phyloP scores from a whole-genome alignment of 1,140 invertebrate species.

The Potamilus streckersoni region DNA sequence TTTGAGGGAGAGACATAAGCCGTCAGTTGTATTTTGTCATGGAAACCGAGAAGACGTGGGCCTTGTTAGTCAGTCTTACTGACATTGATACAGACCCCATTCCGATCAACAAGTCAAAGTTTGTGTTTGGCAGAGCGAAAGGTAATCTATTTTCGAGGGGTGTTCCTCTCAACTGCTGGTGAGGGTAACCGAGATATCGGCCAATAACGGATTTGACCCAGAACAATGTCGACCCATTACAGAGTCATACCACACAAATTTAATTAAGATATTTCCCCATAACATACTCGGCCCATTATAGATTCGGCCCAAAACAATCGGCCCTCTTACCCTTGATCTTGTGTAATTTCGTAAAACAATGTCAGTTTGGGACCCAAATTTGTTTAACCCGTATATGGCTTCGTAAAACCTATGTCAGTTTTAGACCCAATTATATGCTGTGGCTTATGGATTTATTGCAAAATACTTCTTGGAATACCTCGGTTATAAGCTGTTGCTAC shows the following conservation, averaged over 20 bases:
- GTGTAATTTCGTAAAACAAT: background rate
- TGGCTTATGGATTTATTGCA: too few relatives aligned
- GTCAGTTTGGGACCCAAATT: background rate
- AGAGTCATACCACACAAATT: background rate
- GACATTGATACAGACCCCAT: constrained; percentile 48
- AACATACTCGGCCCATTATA: background rate
- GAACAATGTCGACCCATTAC: background rate
- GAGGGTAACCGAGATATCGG: background rate
- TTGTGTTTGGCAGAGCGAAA: constrained; percentile 48
- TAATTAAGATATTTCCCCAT: too few relatives aligned
- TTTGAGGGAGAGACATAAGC: too few relatives aligned
- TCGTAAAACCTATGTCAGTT: too few relatives aligned
- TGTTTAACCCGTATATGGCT: too few relatives aligned
- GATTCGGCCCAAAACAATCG: background rate
- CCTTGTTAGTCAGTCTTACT: constrained; percentile 54
- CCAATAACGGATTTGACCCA: background rate
- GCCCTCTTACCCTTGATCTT: background rate
- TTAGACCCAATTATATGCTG: too few relatives aligned
- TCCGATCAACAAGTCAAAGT: constrained; percentile 39
- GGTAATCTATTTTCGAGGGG: constrained; percentile 31
- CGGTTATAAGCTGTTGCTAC: too few relatives aligned
- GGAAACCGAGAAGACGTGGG: constrained; percentile 42
- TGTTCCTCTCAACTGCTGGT: background rate
- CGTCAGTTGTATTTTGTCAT: background rate
- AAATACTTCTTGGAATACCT: too few relatives aligned